A percentile compares a stretch with the other conserved stretches of the same genome.
Conservation (phyloP, 2,113 vertebrate species). For the Beaufortia kweichowensis region DNA sequence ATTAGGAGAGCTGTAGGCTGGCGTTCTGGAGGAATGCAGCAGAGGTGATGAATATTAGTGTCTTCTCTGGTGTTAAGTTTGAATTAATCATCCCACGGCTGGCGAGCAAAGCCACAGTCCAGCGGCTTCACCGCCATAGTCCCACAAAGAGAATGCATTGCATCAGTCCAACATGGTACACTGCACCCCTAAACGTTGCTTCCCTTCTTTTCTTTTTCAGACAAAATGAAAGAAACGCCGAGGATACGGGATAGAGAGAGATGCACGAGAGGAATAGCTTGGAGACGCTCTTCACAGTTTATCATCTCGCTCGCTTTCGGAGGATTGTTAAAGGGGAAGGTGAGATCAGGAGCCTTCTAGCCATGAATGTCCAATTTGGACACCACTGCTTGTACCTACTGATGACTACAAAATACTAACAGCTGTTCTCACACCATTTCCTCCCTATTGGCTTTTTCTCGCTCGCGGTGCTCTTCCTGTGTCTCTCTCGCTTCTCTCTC, state of each 20-base stretch:
- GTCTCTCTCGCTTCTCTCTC: conserved; percentile 23
- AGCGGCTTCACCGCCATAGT: conserved; percentile 42
- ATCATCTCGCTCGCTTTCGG: conserved; percentile 48
- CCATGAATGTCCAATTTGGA: conserved; percentile 50
- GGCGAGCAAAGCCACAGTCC: conserved; percentile 47
- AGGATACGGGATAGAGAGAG: conserved; percentile 10
- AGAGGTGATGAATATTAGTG: conserved; percentile 58
- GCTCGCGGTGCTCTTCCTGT: background rate
- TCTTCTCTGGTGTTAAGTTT: conserved; percentile 54
- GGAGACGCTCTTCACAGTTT: conserved; percentile 25
- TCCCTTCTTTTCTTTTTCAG: conserved; percentile 16
- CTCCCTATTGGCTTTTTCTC: conserved; percentile 24
- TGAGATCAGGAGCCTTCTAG: conserved; percentile 53
- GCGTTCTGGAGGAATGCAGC: conserved; percentile 44
- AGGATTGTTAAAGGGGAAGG: conserved; percentile 37
- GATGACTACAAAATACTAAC: conserved; percentile 50
- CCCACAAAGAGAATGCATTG: conserved; percentile 38
- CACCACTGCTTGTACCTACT: conserved; percentile 35
- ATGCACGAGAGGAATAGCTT: conserved; percentile 38
- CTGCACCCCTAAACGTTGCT: conserved; percentile 30
- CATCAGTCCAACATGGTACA: conserved; percentile 30
- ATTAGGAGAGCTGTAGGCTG: conserved; percentile 50
- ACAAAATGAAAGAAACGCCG: conserved; percentile 59
- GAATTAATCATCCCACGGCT: conserved; percentile 57
- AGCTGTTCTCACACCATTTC: conserved; percentile 42